Evolutionary conservation across 2,113 vertebrate species (phyloP), one percentile per base, ranked within the genome.

Genomic region (Dicaeum eximium): DNA sequence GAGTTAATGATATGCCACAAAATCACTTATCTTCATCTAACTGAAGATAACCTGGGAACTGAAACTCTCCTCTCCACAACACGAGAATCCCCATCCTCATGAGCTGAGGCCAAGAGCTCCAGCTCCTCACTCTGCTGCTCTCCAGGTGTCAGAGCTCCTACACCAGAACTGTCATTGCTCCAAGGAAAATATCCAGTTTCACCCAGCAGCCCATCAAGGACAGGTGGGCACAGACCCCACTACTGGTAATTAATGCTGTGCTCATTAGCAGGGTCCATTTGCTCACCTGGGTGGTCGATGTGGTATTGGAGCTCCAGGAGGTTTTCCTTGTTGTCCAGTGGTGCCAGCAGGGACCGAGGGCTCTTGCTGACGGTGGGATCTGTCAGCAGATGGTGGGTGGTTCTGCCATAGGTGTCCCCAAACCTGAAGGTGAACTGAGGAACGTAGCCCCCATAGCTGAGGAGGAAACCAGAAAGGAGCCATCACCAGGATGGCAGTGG

Each of bases 401-500:
- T 80, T 40, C 21, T 94, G 66, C 90, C 96, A 6, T 69, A 93
- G 51, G 85, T 93, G 16, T 95, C 65, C 21, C 95, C 96, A 33
- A 61, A 80, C 30, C 1, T 74, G 6, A 42, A 92, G 23, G 7
- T 22, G 79, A 27, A 66, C 75, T 88, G 93, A 5, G 96, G 95
- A 30, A 96, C 0, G 1, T 77, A 88, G 24, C 93, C 96, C 14
- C 30, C 30, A 0, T 95, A 96, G 66, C 95, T 97, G 92, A 15
- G 90, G 79, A 58, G 45, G 58, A 42, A 77, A 71, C 5, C n/a
- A 8, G 27, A 11, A 1, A 3, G 31, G 56, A 91, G 33, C 42
- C 2, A 5, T 67, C 47, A 70, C n/a, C 0, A 2, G 3, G 35
- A 1, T 0, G 17, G 42, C 10, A 13, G 1, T 1, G n/a, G 74